phyloP scores from a whole-genome alignment of 2,797 vertebrate genomes.

The Ptychobarbus kaznakovi region DNA sequence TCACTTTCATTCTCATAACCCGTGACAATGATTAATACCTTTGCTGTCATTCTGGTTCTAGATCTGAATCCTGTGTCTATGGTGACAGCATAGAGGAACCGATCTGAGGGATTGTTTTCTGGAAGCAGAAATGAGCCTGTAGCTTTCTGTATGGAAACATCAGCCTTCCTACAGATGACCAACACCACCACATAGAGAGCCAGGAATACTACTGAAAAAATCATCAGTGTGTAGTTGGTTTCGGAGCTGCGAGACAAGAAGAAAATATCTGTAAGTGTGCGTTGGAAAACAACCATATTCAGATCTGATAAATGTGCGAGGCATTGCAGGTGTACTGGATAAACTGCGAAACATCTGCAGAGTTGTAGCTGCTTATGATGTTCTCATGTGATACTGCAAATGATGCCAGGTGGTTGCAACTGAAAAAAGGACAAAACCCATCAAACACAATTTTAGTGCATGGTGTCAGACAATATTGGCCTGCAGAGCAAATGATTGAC shows the following conservation, averaged over 20 bases:
- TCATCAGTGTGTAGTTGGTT: conserved; percentile 69
- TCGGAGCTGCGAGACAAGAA: conserved; percentile 65
- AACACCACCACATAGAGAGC: conserved; percentile 69
- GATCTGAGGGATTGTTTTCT: conserved; percentile 70
- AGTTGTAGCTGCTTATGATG: conserved; percentile 67
- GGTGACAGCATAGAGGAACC: conserved; percentile 77
- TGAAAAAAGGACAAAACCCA: conserved; percentile 61
- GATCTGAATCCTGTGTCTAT: conserved; percentile 82
- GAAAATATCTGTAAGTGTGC: neutral
- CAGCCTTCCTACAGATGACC: conserved; percentile 65
- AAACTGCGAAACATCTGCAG: conserved; percentile 66
- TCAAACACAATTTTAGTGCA: neutral
- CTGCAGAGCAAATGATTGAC: neutral
- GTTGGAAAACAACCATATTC: neutral
- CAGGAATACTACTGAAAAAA: conserved; percentile 65
- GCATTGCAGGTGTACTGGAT: conserved; percentile 68
- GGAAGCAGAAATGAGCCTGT: conserved; percentile 71
- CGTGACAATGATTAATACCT: conserved; percentile 69
- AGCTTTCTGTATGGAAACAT: conserved; percentile 62
- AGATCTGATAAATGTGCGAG: neutral
- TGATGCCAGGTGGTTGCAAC: conserved; percentile 74
- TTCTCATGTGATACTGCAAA: conserved; percentile 71
- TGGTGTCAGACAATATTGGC: neutral
- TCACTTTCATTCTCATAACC: neutral
- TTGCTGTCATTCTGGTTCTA: conserved; percentile 76